These are phyloP conservation scores for Spondyliosoma cantharus DNA, from an alignment of 2,797 vertebrate genomes.

Conservation along the genomic window DNA sequence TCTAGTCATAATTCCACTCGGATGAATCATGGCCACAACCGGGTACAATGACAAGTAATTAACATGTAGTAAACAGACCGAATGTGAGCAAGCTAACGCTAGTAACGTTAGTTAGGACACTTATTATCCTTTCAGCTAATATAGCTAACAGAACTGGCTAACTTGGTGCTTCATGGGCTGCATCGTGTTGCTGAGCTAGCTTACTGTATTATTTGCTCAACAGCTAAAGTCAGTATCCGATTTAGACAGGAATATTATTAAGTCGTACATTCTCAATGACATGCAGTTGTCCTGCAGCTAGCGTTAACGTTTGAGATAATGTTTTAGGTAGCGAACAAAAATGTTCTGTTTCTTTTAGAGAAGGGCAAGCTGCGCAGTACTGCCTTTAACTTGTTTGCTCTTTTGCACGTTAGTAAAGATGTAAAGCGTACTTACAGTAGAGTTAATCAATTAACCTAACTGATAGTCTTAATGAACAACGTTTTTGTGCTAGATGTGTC, in stretches of 20 bases:
- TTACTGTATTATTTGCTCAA: slow-evolving; percentile 12
- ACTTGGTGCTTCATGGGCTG: slow-evolving; percentile 52
- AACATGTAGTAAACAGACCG: not conserved
- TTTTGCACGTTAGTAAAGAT: slow-evolving; percentile 5
- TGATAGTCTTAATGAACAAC: not conserved
- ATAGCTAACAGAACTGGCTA: slow-evolving; percentile 57
- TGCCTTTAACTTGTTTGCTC: slow-evolving; percentile 14
- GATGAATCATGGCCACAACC: not conserved
- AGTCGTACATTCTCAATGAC: not conserved
- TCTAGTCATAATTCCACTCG: not conserved
- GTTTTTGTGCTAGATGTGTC: not conserved
- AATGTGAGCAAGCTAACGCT: slow-evolving; percentile 27
- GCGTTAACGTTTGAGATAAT: not conserved
- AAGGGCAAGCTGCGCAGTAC: slow-evolving; percentile 18
- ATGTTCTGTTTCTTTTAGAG: not conserved
- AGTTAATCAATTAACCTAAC: not conserved
- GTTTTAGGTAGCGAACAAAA: not conserved
- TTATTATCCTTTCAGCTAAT: slow-evolving; percentile 62
- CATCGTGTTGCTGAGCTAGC: slow-evolving; percentile 71
- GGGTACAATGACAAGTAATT: slow-evolving; percentile 16
- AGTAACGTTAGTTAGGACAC: slow-evolving; percentile 22
- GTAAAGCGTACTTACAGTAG: not conserved
- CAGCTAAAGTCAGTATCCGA: slow-evolving; percentile 8
- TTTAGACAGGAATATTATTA: slow-evolving; percentile 10
- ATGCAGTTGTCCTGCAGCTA: not conserved